Evolutionary conservation across 2,888 invertebrate species (phyloP), one percentile per base, ranked within the genome.

Genomic region (Campopleginae sp.): DNA sequence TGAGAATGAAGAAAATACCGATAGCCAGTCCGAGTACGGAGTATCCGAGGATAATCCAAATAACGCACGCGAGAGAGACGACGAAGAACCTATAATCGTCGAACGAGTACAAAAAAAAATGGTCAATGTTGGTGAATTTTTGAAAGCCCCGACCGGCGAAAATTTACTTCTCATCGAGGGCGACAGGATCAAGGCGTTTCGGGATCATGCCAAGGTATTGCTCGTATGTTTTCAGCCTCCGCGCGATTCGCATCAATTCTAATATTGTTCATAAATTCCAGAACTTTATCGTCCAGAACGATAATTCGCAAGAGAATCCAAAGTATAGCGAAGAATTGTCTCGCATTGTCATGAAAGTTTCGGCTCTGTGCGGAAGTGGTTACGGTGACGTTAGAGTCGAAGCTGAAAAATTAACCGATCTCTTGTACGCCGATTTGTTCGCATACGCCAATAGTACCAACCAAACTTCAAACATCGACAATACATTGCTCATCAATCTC

Each of bases 401-500:
- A 86, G 94, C 95, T 23, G 90, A 94, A 79, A 91, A 91, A 79
- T 93, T 94, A n/a, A 93, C 94, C 10, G 95, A 95, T 91, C 89
- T 83, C 82, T 91, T 96, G 68, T 96, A 93, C 88, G 93, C 94
- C 66, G 94, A 95, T 74, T 91, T 96, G 81, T 96, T 96, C 89
- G 92, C 93, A 6, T 93, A 94, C 89, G 94, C 95, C 0, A 89
- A 95, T 14, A 90, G 88, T 82, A 92, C 94, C 58, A 93, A 95
- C 33, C 93, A 94, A 85, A 91, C 94, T 7, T 95, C 96, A 87
- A 88, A 94, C 23, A 93, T 96, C 6, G 96, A 96, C 46, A 97
- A 97, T 91, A 93, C 94, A 6, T 91, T 97, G 88, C 94, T 97
- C 27, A 94, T 96, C 0, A 95, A 96, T 72, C 93, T 97, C 17